Evolutionary conservation across 1,140 invertebrate genomes (phyloP).

Genomic region (Temnothorax nylanderi): DNA sequence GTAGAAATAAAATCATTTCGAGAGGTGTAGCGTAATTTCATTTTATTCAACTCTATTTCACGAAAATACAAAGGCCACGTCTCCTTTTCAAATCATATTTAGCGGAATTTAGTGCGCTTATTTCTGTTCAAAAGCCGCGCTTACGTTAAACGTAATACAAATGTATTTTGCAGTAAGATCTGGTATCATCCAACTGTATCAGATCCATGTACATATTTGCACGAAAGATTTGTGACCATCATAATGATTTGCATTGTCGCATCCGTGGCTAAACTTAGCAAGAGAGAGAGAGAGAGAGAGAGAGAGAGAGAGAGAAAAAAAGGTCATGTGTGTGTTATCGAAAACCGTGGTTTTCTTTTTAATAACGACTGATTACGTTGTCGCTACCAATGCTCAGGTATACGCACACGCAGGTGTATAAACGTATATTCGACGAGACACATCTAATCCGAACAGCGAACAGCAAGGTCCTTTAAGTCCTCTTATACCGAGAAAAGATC

Average conservation of each 20-base stretch:
- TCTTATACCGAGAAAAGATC: constrained; percentile 66
- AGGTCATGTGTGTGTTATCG: not conserved
- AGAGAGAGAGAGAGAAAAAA: not conserved
- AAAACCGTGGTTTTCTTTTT: not conserved
- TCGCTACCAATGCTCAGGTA: not conserved
- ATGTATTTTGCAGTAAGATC: not conserved
- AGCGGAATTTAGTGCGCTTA: too few species aligned
- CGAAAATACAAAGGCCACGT: too few species aligned
- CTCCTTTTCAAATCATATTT: too few species aligned
- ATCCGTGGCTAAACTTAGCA: not conserved
- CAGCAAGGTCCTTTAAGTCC: constrained; percentile 59
- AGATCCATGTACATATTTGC: constrained; percentile 4
- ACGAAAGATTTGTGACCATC: not conserved
- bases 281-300: not conserved
- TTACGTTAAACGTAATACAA: not conserved
- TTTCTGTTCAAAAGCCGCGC: too few species aligned
- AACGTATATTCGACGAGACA: not conserved
- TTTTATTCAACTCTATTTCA: not conserved
- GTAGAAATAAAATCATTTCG: not conserved
- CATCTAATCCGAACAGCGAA: constrained; percentile 59
- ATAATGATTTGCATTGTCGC: not conserved
- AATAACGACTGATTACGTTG: not conserved
- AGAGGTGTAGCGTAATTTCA: not conserved
- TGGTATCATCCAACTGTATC: not conserved
- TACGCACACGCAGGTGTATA: not conserved